phyloP scores from a whole-genome alignment of 2,797 vertebrate genomes.

The Buceros bicornis region DNA sequence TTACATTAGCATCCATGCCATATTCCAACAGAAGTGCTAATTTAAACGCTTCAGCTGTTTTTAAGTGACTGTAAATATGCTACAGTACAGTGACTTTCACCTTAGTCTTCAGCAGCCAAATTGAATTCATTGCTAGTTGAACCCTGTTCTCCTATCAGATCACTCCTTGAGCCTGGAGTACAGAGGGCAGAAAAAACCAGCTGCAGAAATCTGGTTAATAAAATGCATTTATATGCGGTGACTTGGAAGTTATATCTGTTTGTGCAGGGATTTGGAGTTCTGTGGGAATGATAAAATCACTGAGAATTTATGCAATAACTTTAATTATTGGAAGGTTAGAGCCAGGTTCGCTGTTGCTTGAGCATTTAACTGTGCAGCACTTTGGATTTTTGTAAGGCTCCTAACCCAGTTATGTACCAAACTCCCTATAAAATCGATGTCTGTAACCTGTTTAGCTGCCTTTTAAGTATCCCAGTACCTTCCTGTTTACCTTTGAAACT shows the following conservation, averaged over 20 bases:
- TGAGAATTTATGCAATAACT: background rate
- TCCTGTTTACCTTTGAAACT: background rate
- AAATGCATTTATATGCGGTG: background rate
- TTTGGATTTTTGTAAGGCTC: background rate
- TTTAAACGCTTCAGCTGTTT: conserved; percentile 72
- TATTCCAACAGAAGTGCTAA: conserved; percentile 73
- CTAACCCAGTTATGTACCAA: background rate
- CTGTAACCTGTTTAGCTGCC: background rate
- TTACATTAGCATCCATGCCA: conserved; percentile 65
- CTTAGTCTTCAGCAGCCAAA: conserved; percentile 30
- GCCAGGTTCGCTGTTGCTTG: background rate
- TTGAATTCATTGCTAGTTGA: background rate
- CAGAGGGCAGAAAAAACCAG: background rate
- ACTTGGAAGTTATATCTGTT: background rate
- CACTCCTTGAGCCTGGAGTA: background rate
- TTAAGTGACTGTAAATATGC: conserved; percentile 62
- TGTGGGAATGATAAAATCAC: background rate
- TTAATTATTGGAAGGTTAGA: background rate
- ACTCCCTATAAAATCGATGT: background rate
- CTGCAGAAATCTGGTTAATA: background rate
- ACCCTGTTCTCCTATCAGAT: background rate
- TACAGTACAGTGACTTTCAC: conserved; percentile 48
- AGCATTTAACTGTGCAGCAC: background rate
- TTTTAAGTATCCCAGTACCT: background rate
- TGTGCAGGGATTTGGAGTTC: background rate